Conservation (phyloP, 1,140 invertebrate genomes). For the Heterodera carotae region DNA sequence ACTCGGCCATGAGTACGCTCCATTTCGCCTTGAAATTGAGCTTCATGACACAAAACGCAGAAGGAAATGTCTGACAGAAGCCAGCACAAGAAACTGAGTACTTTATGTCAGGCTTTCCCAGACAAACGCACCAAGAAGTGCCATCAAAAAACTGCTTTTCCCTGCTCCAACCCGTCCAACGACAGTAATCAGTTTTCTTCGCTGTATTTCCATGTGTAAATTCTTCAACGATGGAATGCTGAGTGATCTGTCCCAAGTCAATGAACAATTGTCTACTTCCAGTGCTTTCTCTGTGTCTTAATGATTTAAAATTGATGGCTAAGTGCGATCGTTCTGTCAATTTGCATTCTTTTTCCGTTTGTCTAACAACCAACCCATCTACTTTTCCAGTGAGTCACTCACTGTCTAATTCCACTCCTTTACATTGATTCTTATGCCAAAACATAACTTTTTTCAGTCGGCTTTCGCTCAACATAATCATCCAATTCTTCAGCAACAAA, state of each 20-base stretch:
- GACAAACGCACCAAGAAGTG: constrained; percentile 59
- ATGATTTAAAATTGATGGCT: background rate
- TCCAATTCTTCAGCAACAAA: constrained; percentile 61
- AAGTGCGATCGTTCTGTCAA: too few relatives aligned
- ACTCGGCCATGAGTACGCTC: constrained; percentile 42
- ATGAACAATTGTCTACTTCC: constrained; percentile 33
- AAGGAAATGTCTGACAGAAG: too few relatives aligned
- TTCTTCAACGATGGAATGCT: constrained; percentile 29
- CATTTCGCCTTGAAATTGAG: constrained; percentile 70
- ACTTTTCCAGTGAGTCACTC: background rate
- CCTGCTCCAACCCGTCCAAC: constrained; percentile 48
- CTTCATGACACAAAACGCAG: too few relatives aligned
- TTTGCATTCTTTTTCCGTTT: too few relatives aligned
- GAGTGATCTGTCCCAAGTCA: constrained; percentile 55
- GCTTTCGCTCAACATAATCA: constrained; percentile 17
- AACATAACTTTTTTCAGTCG: constrained; percentile 16
- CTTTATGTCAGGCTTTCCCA: background rate
- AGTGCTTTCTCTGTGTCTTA: constrained; percentile 40
- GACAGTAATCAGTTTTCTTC: constrained; percentile 38
- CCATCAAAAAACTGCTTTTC: constrained; percentile 44
- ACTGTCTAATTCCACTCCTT: too few relatives aligned
- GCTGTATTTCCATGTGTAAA: constrained; percentile 38
- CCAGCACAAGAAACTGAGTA: background rate
- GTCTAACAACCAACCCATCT: constrained; percentile 9
- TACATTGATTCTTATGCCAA: background rate